Conservation (phyloP, 2,797 vertebrate species). For the Artibeus lituratus region DNA sequence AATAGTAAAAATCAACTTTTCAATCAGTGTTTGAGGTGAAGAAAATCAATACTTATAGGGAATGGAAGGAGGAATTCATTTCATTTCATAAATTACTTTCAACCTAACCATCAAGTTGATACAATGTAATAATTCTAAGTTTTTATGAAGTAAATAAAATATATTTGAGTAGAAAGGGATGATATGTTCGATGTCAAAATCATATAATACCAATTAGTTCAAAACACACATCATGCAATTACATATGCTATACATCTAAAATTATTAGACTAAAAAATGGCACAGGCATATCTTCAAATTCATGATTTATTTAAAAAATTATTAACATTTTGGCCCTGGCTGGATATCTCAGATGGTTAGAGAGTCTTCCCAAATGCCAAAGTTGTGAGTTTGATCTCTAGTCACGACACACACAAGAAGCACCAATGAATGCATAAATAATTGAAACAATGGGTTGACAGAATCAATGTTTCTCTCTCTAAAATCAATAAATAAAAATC, state of each 20-base stretch:
- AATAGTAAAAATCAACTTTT: constrained; percentile 15
- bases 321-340: not conserved
- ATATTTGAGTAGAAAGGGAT: not conserved
- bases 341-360: not conserved
- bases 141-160: not conserved
- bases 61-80: not conserved
- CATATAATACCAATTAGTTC: not conserved
- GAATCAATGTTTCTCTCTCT: not conserved
- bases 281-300: not conserved
- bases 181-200: not conserved
- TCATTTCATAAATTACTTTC: not conserved
- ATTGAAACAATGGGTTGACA: not conserved
- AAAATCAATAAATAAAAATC: not conserved
- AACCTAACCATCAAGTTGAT: not conserved
- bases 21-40: not conserved
- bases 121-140: not conserved
- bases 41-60: not conserved
- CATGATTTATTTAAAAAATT: not conserved
- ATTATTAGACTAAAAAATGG: not conserved
- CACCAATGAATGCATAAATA: not conserved
- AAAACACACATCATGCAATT: not conserved
- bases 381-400: not conserved
- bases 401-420: too few species aligned
- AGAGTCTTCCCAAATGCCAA: not conserved
- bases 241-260: not conserved